Conservation (phyloP, 2,113 vertebrate genomes). For the Colinus virginianus region DNA sequence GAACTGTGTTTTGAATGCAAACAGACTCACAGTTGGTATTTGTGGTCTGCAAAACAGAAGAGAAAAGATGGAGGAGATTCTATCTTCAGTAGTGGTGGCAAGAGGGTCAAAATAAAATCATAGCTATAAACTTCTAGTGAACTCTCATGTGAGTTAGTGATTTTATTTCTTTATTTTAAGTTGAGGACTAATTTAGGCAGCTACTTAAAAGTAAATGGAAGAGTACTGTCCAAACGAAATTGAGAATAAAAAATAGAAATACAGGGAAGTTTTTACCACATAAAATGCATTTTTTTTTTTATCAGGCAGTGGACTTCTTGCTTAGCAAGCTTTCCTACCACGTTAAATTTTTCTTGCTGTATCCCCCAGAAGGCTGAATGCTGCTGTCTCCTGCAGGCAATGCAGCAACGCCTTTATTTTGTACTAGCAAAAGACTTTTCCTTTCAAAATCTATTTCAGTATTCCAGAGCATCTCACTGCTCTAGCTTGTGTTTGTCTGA, state of each 20-base stretch:
- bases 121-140: not conserved
- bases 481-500: not conserved
- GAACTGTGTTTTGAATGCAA: conserved; percentile 10
- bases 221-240: not conserved
- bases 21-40: not conserved
- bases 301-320: conserved; percentile 9
- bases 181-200: not conserved
- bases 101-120: not conserved
- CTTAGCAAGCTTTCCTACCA: conserved; percentile 18
- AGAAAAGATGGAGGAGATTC: not conserved
- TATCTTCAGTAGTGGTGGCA: not conserved
- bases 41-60: not conserved
- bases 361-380: not conserved
- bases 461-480: conserved; percentile 12
- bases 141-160: not conserved
- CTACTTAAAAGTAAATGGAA: not conserved
- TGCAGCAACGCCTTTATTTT: conserved; percentile 45
- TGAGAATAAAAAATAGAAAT: not conserved
- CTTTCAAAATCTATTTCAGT: conserved; percentile 23
- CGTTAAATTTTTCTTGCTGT: not conserved
- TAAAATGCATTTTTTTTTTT: not conserved
- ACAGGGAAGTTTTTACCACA: not conserved
- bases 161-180: not conserved
- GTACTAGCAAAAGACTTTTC: not conserved
- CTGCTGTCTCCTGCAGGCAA: conserved; percentile 38